Evolutionary conservation across 2,113 vertebrate genomes (phyloP).

Genomic region (Poeciliopsis prolifica): DNA sequence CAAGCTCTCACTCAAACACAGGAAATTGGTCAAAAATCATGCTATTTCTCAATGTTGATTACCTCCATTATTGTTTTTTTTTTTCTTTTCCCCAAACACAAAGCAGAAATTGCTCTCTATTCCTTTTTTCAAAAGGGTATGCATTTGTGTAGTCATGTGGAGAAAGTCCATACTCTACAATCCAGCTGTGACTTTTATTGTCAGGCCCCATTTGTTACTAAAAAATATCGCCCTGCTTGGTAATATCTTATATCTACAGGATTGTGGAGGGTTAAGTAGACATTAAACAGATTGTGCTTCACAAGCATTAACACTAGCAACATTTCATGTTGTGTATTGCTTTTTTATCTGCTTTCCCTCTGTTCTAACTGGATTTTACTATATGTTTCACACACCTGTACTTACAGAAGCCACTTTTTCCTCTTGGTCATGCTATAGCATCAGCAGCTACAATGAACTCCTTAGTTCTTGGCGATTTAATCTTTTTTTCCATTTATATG

Average conservation of each 20-base stretch:
- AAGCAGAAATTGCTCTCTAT: neutral
- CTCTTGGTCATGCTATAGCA: constrained; percentile 37
- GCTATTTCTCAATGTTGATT: too few species aligned
- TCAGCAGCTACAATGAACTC: constrained; percentile 42
- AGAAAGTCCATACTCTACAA: neutral
- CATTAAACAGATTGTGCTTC: neutral
- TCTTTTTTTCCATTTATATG: constrained; percentile 73
- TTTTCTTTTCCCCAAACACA: neutral
- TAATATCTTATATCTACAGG: neutral
- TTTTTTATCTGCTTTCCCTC: neutral
- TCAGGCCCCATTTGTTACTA: neutral
- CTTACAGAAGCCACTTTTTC: constrained; percentile 27
- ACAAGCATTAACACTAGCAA: neutral
- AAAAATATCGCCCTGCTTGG: neutral
- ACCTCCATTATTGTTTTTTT: too few species aligned
- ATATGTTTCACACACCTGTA: constrained; percentile 3
- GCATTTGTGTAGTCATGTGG: neutral
- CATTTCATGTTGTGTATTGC: neutral
- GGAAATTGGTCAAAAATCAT: too few species aligned
- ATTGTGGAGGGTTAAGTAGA: neutral
- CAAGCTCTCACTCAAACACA: too few species aligned
- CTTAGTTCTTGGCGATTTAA: constrained; percentile 58
- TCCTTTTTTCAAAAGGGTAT: neutral
- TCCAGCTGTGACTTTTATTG: neutral
- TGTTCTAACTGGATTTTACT: neutral